These are phyloP conservation scores for Pelagia noctiluca DNA, from an alignment of 30 jellyfish, hydroid and myxozoan genomes.

Conservation along the genomic window DNA sequence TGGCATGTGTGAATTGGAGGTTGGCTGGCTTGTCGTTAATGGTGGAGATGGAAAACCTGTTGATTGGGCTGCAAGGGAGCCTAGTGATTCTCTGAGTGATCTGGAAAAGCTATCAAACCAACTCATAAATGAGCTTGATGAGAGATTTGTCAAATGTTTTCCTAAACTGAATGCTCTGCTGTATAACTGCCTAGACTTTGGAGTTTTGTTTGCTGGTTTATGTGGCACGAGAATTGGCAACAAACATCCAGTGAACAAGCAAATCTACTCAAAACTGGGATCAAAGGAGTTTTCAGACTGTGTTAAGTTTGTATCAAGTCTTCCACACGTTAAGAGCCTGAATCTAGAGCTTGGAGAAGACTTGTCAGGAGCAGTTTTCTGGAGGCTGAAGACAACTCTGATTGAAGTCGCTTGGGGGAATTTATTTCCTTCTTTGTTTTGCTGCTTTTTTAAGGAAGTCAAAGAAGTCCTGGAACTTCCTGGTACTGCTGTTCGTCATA, in stretches of 20 bases:
- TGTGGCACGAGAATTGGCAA: not conserved
- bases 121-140: conserved; percentile 21
- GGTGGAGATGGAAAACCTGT: conserved; percentile 13
- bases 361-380: not conserved
- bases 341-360: conserved; percentile 20
- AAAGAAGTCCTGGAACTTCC: conserved; percentile 5
- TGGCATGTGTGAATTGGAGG: conserved; percentile 42
- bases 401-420: conserved; percentile 49
- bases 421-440: conserved; percentile 1
- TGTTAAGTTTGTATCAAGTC: conserved; percentile 23
- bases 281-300: not conserved
- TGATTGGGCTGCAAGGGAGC: conserved; percentile 56
- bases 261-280: conserved; percentile 10
- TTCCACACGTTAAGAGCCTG: conserved; percentile 17
- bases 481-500: conserved; percentile 20
- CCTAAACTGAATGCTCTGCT: conserved; percentile 25
- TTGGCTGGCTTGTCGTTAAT: conserved; percentile 26
- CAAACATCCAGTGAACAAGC: conserved; percentile 26
- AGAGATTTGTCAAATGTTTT: conserved; percentile 21
- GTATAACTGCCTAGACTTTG: conserved; percentile 23
- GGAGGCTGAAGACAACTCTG: conserved; percentile 40
- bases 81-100: conserved; percentile 20
- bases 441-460: conserved; percentile 11
- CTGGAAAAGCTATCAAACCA: conserved; percentile 3
- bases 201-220: conserved; percentile 10